Base-by-base conservation (phyloP, 2,113 vertebrate species). In the Rhynchomys soricoides region DNA sequence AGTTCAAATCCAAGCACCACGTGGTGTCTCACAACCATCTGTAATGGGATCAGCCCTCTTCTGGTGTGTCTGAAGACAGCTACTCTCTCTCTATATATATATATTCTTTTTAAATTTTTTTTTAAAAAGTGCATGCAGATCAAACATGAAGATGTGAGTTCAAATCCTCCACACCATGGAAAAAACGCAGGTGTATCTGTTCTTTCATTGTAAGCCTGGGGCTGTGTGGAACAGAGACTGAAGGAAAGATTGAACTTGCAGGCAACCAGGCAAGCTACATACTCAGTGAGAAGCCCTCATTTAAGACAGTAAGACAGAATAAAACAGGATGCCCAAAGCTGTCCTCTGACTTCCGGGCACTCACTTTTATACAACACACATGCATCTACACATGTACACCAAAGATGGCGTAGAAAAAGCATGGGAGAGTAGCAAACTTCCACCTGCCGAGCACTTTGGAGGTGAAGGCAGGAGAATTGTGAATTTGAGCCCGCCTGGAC, bases 361-460 rank as follows among this genome's bases (percentile, higher is more conserved):
- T 62, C n/a, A 81, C 10, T 2, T 22, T 55, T 79, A n/a, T 55
- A 79, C 48, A 21, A 40, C 79, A 52, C 50, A 55, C 37, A 4
- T 22, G 1, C n/a, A 59, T 4, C 24, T 15, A 55, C 55, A 62
- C n/a, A 40, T 1, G 57, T 1, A n/a, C 0, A 13, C 34, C 57
- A 19, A 81, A 22, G 37, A 40, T 40, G 40, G 1, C 4, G 24
- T 45, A 85, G 82, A 21, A 85, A 64, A 29, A 12, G 26, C 82
- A 45, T 43, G 40, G n/a, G 43, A 21, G 29, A 45, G 40, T 64
- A 26, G 7, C 57, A 57, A 16, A 29, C 1, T 43, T 59, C 57
- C 17, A 29, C 31, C n/a, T 40, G 17, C 26, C 57, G 2, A 45
- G 57, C 4, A 45, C 57, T 59, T 24, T 45, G 7, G 26, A 45